Base-by-base conservation (phyloP, 2,888 invertebrate genomes). In the Congeria kusceri region DNA sequence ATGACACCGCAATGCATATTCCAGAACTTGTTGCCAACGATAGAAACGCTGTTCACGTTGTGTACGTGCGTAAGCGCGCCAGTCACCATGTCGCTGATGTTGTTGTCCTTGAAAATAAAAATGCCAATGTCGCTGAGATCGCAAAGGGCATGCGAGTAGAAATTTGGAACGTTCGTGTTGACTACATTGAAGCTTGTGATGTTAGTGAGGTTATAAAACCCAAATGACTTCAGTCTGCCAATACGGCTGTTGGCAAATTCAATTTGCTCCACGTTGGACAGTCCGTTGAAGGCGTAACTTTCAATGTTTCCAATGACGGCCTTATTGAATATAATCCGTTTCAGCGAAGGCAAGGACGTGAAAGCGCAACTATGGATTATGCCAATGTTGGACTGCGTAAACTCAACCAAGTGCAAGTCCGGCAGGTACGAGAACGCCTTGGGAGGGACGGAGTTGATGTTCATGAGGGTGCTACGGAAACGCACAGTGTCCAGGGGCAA, bases 211-310 rank as follows among this genome's bases (percentile, higher is more conserved):
- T 73, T 25, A 39, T 74, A 77, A 56, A 81, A 81, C 9, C 59
- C 77, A 32, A 81, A 81, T n/a, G 70, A 46, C 20, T 81, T 81
- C 0, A 81, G 39, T 13, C 81, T 56, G 0, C 77, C 77, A 23
- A 81, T 77, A 28, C 75, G 57, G 29, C 81, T 69, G 5, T 74
- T 75, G 5, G 63, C 44, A 28, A 81, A 64, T 32, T 64, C 65
- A 25, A 81, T 53, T 15, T 56, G 29, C 9, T 64, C 61, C 18
- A 83, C 18, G 28, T 69, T 61, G 23, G 32, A 56, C 15, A 83
- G 61, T n/a, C 61, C 56, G n/a, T 63, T 66, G 61, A 83, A 83
- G 0, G 83, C 80, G 49, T 77, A 83, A 25, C 80, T 77, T 61
- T 77, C 77, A 28, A 83, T 66, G 39, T 69, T 80, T 1, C 71